Base-by-base conservation (phyloP, 2,888 invertebrate species). In the Lithophane leautieri region DNA sequence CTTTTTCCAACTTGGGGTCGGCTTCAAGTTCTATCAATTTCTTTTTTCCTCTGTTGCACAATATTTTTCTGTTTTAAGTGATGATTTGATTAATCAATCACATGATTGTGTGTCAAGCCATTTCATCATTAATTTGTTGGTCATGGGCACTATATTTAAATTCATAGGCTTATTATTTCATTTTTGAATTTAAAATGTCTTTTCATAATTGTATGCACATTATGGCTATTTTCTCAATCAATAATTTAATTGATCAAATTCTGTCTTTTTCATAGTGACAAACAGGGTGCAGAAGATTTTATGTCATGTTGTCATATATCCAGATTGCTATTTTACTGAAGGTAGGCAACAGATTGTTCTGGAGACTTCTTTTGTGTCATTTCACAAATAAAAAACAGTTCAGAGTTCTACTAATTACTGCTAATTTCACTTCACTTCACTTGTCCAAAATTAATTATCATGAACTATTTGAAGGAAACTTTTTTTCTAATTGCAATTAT, bases 141-240 rank as follows among this genome's bases (percentile, higher is more conserved):
- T 54, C 52, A 60, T 58, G n/a, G 58, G 22, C 50, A 52, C 4
- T 65, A 56, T 70, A 77, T 58, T 77, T 44, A 65, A 7, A 58
- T 56, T 77, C 63, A 63, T 69, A 63, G 9, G 34, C 9, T n/a
- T 2, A 9, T 56, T 63, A 22, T 62, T 28, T 19, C 12, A 42
- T 19, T 42, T 22, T 52, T 22, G 22, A 22, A 50, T 6, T 28
- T 25, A 73, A 42, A n/a, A 42, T 8, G 25, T 52, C 34, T 25
- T 16, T 2, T 14, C 12, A 6, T 52, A 52, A 22, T 28, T 56
- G n/a, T 56, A 47, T 75, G 40, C 16, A n/a, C 50, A 62, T 34
- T 19, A 16, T 0, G 19, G 11, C 22, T 44, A 14, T 16, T 60
- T 16, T 14, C n/a, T 58, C 16, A 44, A 28, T 22, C 3, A 40